Evolutionary conservation across 1,140 invertebrate species (phyloP), one percentile per base, ranked within the genome.

Genomic region (Idris sp.): DNA sequence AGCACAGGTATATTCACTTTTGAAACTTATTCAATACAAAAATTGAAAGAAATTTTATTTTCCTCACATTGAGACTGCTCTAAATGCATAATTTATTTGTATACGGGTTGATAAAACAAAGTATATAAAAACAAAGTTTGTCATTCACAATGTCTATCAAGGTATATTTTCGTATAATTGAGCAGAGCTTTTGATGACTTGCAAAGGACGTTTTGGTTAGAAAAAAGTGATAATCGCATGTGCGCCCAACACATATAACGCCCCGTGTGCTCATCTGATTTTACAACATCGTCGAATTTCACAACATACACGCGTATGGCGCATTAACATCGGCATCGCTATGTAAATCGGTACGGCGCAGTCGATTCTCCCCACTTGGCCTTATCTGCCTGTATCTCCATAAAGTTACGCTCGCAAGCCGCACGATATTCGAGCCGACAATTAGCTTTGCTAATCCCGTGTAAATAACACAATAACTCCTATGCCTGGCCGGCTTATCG

Each of bases 371-470:
- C 73, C 49, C 44, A 25, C 41, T 54, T 18, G 36, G 15, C 58
- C 62, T 77, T 72, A 76, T 75, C 76, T 64, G 35, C 48, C 68
- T 30, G 74, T 64, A 78, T 78, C 76, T 73, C 76, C 76, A 74
- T 78, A 74, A 69, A 71, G 76, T 78, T 65, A 61, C 73, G 75
- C 74, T 77, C 62, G 53, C 71, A 46, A 51, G 75, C 58, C 51
- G 48, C 72, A 73, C 74, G 68, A 79, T 80, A 80, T 79, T 77
- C 79, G 74, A 72, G 73, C 72, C 61, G 53, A 75, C 79, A 84
- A 86, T 86, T 86, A 86, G 82, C 83, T 83, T 84, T 85, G 85
- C 84, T 86, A 84, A 86, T 86, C 80, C 75, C 77, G 67, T 84
- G 82, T 78, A 85, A 84, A 84, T 80, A 84, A 82, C 79, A 84